These are phyloP conservation scores for Calliopum simillimum DNA, from an alignment of 2,888 invertebrate species.

Conservation along the genomic window DNA sequence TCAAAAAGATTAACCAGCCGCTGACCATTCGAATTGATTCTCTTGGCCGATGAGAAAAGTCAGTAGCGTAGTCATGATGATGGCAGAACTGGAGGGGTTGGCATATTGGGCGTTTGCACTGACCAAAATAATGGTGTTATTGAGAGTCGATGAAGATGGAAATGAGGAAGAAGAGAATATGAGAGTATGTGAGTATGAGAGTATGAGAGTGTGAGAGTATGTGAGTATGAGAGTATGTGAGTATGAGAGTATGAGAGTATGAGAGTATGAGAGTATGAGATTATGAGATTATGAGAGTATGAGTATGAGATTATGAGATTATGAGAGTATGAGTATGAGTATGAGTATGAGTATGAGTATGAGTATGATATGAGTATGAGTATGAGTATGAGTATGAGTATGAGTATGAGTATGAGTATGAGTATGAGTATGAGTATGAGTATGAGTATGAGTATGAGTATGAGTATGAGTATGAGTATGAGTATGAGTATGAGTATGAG, in stretches of 20 bases:
- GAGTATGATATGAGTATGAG: background rate
- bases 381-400: background rate
- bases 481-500: slow-evolving; percentile 3
- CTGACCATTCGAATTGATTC: slow-evolving; percentile 43
- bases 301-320: background rate
- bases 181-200: too few species aligned
- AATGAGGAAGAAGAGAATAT: too few species aligned
- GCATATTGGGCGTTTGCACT: too few species aligned
- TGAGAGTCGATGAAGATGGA: too few species aligned
- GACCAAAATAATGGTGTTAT: too few species aligned
- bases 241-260: too few species aligned
- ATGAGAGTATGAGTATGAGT: background rate
- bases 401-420: background rate
- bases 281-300: too few species aligned
- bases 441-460: slow-evolving; percentile 1
- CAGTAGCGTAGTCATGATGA: background rate
- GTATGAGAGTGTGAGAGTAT: too few species aligned
- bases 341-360: background rate
- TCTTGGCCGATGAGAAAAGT: slow-evolving; percentile 5
- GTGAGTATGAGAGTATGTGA: too few species aligned
- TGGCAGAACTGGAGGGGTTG: too few species aligned
- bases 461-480: slow-evolving; percentile 5
- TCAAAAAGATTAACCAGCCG: slow-evolving; percentile 40
- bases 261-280: background rate
- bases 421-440: slow-evolving; percentile 5